phyloP scores from a whole-genome alignment of 2,888 invertebrate species.

The Ethmia dodecea region DNA sequence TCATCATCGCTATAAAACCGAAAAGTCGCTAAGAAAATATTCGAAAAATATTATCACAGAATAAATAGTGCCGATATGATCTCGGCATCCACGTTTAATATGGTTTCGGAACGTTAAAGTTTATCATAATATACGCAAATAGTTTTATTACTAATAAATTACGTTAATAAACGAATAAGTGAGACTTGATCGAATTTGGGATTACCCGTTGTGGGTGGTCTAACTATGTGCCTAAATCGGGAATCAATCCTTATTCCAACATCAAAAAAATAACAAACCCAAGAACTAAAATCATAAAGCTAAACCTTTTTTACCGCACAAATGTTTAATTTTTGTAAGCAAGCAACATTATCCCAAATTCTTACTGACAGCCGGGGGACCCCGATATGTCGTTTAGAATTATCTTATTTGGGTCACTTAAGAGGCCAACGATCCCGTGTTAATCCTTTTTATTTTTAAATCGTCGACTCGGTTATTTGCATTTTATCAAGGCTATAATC shows the following conservation, averaged over 20 bases:
- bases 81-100: constrained; percentile 1
- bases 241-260: neutral
- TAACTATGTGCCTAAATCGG: constrained; percentile 4
- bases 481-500: constrained; percentile 68
- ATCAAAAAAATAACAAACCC: neutral
- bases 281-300: too few species aligned
- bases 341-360: constrained; percentile 47
- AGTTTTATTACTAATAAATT: constrained; percentile 13
- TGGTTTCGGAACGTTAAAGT: neutral
- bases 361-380: constrained; percentile 59
- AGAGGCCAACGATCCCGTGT: constrained; percentile 55
- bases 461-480: constrained; percentile 61
- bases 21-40: neutral
- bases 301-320: too few species aligned
- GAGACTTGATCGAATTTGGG: constrained; percentile 5
- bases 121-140: constrained; percentile 6
- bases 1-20: constrained; percentile 3
- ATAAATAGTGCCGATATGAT: constrained; percentile 1
- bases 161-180: constrained; percentile 8
- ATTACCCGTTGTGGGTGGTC: constrained; percentile 3
- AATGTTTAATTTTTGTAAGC: constrained; percentile 19
- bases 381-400: constrained; percentile 48
- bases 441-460: constrained; percentile 64
- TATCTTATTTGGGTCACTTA: constrained; percentile 72
- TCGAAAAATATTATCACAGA: constrained; percentile 1